Conservation (phyloP, 2,888 invertebrate genomes). For the Clanis bilineata region DNA sequence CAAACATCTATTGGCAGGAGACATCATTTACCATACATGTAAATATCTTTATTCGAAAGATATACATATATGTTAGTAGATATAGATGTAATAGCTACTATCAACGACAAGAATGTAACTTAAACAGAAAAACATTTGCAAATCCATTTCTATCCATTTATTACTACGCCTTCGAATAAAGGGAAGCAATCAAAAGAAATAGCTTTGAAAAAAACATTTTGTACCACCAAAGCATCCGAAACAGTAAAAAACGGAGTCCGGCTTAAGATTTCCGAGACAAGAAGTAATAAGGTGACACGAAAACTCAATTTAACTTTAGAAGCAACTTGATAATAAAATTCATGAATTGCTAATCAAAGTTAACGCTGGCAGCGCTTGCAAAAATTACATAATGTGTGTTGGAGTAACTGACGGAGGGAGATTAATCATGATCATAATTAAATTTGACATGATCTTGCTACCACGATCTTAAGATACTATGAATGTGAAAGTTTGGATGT, state of each 20-base stretch:
- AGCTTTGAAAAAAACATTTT: not conserved
- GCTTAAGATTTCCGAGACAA: slow-evolving; percentile 13
- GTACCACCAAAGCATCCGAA: not conserved
- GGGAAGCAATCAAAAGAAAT: not conserved
- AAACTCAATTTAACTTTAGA: slow-evolving; percentile 63
- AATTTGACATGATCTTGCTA: not conserved
- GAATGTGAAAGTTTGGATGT: too few relatives aligned
- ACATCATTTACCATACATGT: too few relatives aligned
- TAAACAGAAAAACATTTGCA: not conserved
- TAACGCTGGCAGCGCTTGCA: slow-evolving; percentile 7
- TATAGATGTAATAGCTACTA: not conserved
- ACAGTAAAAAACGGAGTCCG: not conserved
- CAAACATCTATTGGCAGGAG: too few relatives aligned
- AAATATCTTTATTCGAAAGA: too few relatives aligned
- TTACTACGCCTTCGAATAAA: not conserved
- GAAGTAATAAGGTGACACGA: slow-evolving; percentile 41
- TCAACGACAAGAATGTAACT: not conserved
- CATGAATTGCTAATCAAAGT: slow-evolving; percentile 63
- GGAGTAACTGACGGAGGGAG: not conserved
- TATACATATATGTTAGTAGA: not conserved
- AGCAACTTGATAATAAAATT: slow-evolving; percentile 59
- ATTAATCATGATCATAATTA: not conserved
- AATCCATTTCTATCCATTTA: not conserved
- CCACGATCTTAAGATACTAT: too few relatives aligned
- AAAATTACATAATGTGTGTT: not conserved